Evolutionary conservation across 2,113 vertebrate species (phyloP).

Genomic region (Tachuris rubrigastra): DNA sequence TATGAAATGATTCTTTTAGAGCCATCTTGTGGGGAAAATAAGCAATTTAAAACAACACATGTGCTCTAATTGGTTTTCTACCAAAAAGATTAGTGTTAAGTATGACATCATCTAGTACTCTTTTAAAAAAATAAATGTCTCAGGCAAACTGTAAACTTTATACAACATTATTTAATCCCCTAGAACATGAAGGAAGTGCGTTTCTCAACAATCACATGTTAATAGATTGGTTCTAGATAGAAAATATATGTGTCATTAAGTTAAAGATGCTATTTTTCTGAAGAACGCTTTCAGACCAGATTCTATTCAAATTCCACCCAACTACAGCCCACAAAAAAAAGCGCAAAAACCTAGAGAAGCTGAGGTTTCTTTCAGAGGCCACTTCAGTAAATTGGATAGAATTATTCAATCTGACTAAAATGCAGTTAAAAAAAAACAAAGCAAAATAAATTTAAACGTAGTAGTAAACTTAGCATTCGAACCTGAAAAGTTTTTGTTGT

Average conservation of each 20-base stretch:
- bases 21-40: conserved; percentile 32
- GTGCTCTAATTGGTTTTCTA: neutral
- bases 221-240: neutral
- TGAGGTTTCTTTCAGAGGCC: neutral
- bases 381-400: neutral
- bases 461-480: neutral
- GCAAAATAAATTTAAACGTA: neutral
- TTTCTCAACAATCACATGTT: neutral
- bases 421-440: neutral
- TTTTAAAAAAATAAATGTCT: conserved; percentile 39
- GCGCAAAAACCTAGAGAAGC: neutral
- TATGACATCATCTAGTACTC: neutral
- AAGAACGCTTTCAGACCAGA: neutral
- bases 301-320: neutral
- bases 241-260: neutral
- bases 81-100: neutral
- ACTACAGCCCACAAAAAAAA: neutral
- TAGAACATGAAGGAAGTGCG: neutral
- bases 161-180: conserved; percentile 22
- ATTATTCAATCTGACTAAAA: neutral
- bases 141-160: conserved; percentile 26
- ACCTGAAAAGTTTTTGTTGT: neutral
- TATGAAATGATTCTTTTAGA: conserved; percentile 17
- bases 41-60: neutral
- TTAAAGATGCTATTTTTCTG: neutral